Evolutionary conservation across 1,140 invertebrate genomes (phyloP), one percentile per base, ranked within the genome.

Genomic region (Sarcophaga peregrina): DNA sequence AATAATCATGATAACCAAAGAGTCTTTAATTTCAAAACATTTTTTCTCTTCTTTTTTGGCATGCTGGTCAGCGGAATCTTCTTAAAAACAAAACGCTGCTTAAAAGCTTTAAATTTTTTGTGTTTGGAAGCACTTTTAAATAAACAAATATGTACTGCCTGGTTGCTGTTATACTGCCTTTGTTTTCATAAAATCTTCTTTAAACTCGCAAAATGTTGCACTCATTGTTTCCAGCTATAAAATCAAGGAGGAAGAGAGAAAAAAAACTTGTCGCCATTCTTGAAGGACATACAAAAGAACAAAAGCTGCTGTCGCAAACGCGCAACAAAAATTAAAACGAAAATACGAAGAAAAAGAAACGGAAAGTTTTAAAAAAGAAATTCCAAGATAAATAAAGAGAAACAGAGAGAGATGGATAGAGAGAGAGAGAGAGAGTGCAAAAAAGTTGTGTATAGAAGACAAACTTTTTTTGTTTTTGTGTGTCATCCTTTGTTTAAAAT

Each of bases 281-380:
- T 76, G 74, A 76, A 76, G 74, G 74, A 76, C 74, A 76, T 48
- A 15, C 15, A 76, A 17, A 76, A 76, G 74, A 74, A 45, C 73
- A 74, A 25, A 46, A 76, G 46, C 74, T 47, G 74, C 45, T 47
- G 17, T 45, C 47, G 13, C 45, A 58, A 37, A 37, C 25, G 25
- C 17, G 15, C 74, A 48, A 15, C 13, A 76, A 47, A 72, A 9
- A 72, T 72, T 11, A 72, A 72, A 72, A 72, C 17, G 20, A 72
- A 10, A 54, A 54, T 54, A 72, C 0, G 7, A 20, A 47, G 46
- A 75, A 47, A 15, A 25, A 15, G 8, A 45, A 48, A 8, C 45
- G n/a, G 8, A 76, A 47, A 47, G 1, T 47, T 47, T 8, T 76
- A 10, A n/a, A 48, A 76, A 25, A 75, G 46, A 75, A 75, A 75